Evolutionary conservation across 2,888 invertebrate genomes (phyloP), one percentile per base, ranked within the genome.

Genomic region (Dicycla oo): DNA sequence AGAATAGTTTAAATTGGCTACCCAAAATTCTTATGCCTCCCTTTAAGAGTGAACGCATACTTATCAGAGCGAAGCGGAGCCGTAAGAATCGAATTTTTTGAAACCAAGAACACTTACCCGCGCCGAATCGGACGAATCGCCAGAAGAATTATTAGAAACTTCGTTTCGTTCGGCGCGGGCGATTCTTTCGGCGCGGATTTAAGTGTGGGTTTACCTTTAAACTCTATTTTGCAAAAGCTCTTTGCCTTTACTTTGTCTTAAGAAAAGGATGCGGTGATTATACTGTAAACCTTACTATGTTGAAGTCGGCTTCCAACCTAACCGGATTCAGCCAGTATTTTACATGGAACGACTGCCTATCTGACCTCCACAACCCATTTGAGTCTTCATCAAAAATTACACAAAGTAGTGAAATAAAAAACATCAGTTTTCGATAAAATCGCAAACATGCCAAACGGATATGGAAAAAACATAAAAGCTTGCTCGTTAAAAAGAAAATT

Each of bases 391-490:
- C 13, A 18, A 49, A 69, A 54, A 38, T 10, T n/a, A 26, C 26
- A 69, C 30, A n/a, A n/a, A n/a, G n/a, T 23, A 30, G 0, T 54
- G 0, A 20, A 30, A 43, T 53, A 68, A 53, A 45, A 15, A 15
- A 23, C 20, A 30, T 20, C 15, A 51, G 5, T 78, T 78, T 58
- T 18, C 34, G 51, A 58, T 78, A 60, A 71, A 58, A 71, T 71
- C 78, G 23, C 43, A 34, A 20, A 4, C 45, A 58, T 18, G 47
- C 51, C 26, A 78, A 78, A 58, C 78, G 78, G 57, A 73, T 58
- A 73, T 62, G 54, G 73, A 20, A 62, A 79, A 75, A 51, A 45
- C 20, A 79, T 75, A 53, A 64, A 74, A 80, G 26, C 53, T 49
- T 30, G 38, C 20, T 34, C 26, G 30, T 23, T 73, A 30, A 20